Conservation (phyloP, 2,888 invertebrate species). For the Ochlodes sylvanus region DNA sequence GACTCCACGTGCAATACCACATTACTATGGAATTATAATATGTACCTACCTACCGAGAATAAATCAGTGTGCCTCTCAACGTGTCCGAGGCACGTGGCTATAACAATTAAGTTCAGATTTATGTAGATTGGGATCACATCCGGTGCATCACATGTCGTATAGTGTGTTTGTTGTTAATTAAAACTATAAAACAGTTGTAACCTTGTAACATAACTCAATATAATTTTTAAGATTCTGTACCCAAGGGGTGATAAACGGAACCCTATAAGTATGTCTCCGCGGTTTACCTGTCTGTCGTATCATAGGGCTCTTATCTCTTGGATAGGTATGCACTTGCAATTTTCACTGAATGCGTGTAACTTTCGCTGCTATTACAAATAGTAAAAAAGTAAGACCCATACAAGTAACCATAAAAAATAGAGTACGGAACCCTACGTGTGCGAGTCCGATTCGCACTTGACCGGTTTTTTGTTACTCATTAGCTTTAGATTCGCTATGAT, state of each 20-base stretch:
- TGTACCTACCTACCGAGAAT: slow-evolving; percentile 37
- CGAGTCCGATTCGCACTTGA: too few relatives aligned
- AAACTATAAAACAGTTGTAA: neutral
- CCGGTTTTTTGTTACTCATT: neutral
- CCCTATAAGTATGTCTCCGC: too few relatives aligned
- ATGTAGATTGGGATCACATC: slow-evolving; percentile 57
- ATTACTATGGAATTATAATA: slow-evolving; percentile 33
- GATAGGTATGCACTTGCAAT: too few relatives aligned
- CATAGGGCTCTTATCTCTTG: too few relatives aligned
- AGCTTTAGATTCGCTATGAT: neutral
- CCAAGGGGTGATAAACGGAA: too few relatives aligned
- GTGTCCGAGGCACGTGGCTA: slow-evolving; percentile 64
- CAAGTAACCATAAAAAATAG: too few relatives aligned
- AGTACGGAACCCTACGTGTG: too few relatives aligned
- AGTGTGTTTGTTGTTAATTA: neutral
- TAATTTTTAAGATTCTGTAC: neutral
- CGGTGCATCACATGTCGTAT: slow-evolving; percentile 59
- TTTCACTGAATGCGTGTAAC: too few relatives aligned
- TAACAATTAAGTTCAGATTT: slow-evolving; percentile 66
- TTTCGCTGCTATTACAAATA: too few relatives aligned
- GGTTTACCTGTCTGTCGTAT: too few relatives aligned
- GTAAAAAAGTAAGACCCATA: too few relatives aligned
- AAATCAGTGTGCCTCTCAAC: slow-evolving; percentile 56
- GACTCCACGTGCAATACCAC: slow-evolving; percentile 41
- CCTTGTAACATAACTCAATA: neutral